Evolutionary conservation across 1,140 invertebrate species (phyloP).

Genomic region (Nephotettix cincticeps): DNA sequence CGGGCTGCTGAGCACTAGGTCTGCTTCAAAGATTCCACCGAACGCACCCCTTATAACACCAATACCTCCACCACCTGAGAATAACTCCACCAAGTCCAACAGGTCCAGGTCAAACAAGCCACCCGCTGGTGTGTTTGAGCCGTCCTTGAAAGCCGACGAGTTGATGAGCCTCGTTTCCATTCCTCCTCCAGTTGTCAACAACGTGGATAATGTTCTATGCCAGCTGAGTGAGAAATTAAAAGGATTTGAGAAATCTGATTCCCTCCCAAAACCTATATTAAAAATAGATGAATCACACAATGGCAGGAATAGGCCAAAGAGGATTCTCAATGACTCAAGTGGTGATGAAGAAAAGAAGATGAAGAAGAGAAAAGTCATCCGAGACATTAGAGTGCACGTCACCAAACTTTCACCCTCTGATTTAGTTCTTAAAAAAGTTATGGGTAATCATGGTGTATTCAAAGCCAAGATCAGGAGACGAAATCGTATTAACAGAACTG

Average conservation of each 20-base stretch:
- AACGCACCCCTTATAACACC: conserved; percentile 18
- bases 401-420: conserved; percentile 51
- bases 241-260: conserved; percentile 6
- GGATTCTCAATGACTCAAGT: background rate
- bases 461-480: conserved; percentile 55
- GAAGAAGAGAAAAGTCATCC: conserved; percentile 55
- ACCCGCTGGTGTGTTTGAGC: conserved; percentile 41
- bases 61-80: conserved; percentile 28
- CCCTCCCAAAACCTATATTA: background rate
- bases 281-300: conserved; percentile 18
- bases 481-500: conserved; percentile 79
- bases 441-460: conserved; percentile 5
- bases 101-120: conserved; percentile 37
- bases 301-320: conserved; percentile 23
- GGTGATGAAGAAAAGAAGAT: conserved; percentile 39
- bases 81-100: background rate
- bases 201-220: conserved; percentile 24
- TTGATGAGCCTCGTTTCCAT: conserved; percentile 21
- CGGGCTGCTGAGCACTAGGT: conserved; percentile 21
- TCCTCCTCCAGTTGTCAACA: conserved; percentile 21
- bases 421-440: conserved; percentile 41
- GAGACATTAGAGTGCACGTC: conserved; percentile 55
- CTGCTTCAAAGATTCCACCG: conserved; percentile 20
- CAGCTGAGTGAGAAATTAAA: conserved; percentile 35
- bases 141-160: conserved; percentile 33